Percentiles rank a stretch among this genome's conserved stretches.
Evolutionary conservation across 2,113 vertebrate species (phyloP).

Genomic region (Cygnus buccinator): DNA sequence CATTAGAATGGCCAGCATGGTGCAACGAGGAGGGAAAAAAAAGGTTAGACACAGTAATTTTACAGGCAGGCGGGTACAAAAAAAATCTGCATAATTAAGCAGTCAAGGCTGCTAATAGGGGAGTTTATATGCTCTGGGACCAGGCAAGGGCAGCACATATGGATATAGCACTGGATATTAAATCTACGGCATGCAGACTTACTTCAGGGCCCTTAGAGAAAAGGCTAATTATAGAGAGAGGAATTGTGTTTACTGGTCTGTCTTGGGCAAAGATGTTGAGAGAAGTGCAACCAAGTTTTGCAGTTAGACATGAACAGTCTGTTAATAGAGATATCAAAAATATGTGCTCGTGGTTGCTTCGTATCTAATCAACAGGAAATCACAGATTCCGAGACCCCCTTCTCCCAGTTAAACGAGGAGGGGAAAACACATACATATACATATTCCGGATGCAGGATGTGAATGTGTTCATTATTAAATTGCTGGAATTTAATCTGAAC

Average conservation of each 20-base stretch:
- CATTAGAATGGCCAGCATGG: slow-evolving; percentile 88
- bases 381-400: slow-evolving; percentile 63
- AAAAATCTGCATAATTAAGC: slow-evolving; percentile 93
- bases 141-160: slow-evolving; percentile 89
- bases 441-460: slow-evolving; percentile 58
- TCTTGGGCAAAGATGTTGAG: slow-evolving; percentile 88
- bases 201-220: slow-evolving; percentile 85
- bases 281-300: slow-evolving; percentile 84
- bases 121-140: slow-evolving; percentile 90
- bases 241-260: slow-evolving; percentile 90
- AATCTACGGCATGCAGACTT: slow-evolving; percentile 88
- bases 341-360: slow-evolving; percentile 75
- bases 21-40: slow-evolving; percentile 77
- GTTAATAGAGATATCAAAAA: slow-evolving; percentile 85
- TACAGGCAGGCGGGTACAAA: slow-evolving; percentile 89
- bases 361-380: slow-evolving; percentile 77
- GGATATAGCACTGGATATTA: slow-evolving; percentile 90
- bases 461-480: slow-evolving; percentile 73
- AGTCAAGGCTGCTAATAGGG: slow-evolving; percentile 90
- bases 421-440: slow-evolving; percentile 54
- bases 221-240: slow-evolving; percentile 91
- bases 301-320: slow-evolving; percentile 82
- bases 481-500: slow-evolving; percentile 71
- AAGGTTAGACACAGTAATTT: slow-evolving; percentile 88
- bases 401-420: slow-evolving; percentile 50